Evolutionary conservation across 2,888 invertebrate species (phyloP).

Genomic region (Seira sanloemensis): DNA sequence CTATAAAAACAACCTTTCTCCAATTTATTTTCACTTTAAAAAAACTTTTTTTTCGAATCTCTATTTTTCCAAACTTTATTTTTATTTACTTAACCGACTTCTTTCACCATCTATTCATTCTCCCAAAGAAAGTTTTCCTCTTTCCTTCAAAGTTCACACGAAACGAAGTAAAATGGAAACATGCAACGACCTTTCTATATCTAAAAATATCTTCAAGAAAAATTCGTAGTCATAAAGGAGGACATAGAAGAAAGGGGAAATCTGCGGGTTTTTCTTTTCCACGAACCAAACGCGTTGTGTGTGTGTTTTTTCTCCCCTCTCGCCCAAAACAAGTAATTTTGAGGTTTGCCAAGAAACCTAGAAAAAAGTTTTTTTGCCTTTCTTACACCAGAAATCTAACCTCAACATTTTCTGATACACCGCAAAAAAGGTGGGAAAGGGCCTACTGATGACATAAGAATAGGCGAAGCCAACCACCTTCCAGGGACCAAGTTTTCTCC

Average conservation of each 20-base stretch:
- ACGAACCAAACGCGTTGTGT: background rate
- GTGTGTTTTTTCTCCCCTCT: background rate
- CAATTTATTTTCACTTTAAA: background rate
- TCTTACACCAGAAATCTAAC: background rate
- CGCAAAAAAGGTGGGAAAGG: background rate
- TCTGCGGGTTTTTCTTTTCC: no score
- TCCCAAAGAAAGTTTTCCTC: slow-evolving; percentile 32
- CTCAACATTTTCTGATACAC: no score
- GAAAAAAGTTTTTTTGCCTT: background rate
- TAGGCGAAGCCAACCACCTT: no score
- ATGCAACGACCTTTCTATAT: slow-evolving; percentile 16
- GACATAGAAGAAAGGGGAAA: no score
- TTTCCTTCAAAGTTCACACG: slow-evolving; percentile 4
- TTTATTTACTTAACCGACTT: slow-evolving; percentile 60
- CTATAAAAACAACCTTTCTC: background rate
- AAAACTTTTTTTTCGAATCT: background rate
- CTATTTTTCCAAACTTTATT: slow-evolving; percentile 7
- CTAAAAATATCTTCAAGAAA: background rate
- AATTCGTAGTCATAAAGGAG: background rate
- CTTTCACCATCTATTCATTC: slow-evolving; percentile 35
- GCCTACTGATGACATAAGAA: background rate
- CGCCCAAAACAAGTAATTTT: background rate
- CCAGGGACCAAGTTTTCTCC: background rate
- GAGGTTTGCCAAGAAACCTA: background rate
- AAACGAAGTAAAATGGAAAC: slow-evolving; percentile 10